Percentiles rank a stretch among this genome's conserved stretches.
These are phyloP conservation scores for Automeris io DNA, from an alignment of 2,888 invertebrate genomes.

Conservation along the genomic window DNA sequence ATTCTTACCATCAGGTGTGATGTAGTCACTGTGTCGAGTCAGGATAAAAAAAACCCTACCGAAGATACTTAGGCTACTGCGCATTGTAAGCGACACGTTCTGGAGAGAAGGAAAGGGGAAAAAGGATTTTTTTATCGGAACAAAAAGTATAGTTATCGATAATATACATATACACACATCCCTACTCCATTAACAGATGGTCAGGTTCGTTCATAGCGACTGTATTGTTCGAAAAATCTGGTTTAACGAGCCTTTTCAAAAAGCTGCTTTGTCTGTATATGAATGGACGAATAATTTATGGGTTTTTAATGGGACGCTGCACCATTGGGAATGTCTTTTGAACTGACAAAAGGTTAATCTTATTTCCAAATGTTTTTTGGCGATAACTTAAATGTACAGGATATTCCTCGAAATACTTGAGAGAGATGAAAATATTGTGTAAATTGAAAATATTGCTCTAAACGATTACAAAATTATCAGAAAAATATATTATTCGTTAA, in stretches of 20 bases:
- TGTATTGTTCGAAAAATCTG: conserved; percentile 15
- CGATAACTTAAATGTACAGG: not conserved
- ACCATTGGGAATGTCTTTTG: not conserved
- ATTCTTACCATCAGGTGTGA: no score
- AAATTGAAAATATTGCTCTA: no score
- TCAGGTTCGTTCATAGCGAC: conserved; percentile 7
- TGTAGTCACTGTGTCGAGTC: no score
- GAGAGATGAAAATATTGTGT: no score
- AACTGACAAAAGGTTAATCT: not conserved
- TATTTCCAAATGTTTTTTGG: not conserved
- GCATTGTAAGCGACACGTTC: no score
- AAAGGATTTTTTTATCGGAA: not conserved
- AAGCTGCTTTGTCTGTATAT: conserved; percentile 1
- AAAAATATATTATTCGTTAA: no score
- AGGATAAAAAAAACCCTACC: no score
- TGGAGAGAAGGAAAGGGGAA: no score
- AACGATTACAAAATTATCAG: no score
- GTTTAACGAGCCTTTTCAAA: conserved; percentile 12
- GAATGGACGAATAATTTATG: not conserved
- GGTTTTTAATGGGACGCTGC: conserved; percentile 1
- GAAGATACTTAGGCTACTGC: no score
- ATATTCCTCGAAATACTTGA: no score
- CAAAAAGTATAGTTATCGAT: not conserved
- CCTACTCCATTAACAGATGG: not conserved
- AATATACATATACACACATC: not conserved